Base-by-base conservation (phyloP, 2,797 vertebrate species). In the Epinephelus malabaricus region DNA sequence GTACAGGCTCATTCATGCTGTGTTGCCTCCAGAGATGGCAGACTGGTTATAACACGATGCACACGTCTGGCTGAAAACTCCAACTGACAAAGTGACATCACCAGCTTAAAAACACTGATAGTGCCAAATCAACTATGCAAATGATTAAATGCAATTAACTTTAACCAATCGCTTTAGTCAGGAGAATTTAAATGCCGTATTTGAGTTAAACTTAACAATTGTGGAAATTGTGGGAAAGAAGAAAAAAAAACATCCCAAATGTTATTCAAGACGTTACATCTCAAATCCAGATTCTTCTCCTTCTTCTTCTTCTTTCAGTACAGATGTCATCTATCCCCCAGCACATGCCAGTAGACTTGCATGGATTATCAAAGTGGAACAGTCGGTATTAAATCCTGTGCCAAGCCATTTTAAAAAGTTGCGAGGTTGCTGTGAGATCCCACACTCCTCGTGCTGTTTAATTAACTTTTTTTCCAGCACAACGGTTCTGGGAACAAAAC, bases 391-490 rank as follows among this genome's bases (percentile, higher is more conserved):
- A 89, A 90, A 90, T 89, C 78, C 85, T 59, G 59, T 72, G 86
- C 85, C 83, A 88, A 89, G 70, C 78, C 70, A 59, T 88, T 92
- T 90, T 63, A 38, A 80, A 58, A 86, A 82, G 68, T 79, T 65
- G 75, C 0, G 14, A 84, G 61, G 62, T 86, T 84, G 79, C 86
- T 54, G 71, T 61, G 76, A 83, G 79, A 88, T 76, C 66, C 9
- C 67, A 75, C 73, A 76, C 79, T 86, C 83, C 75, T 62, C n/a
- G 7, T 91, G 78, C 75, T 87, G 85, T 92, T 84, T 89, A 92
- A 92, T 93, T 92, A 89, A 89, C 84, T 86, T 92, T 81, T 75
- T 87, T 87, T 87, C 64, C 89, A 84, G 73, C 80, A 75, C 82
- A 87, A 87, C 38, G 60, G 72, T 89, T 89, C 84, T 86, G 88